Evolutionary conservation across 2,113 vertebrate species (phyloP), one percentile per base, ranked within the genome.

Genomic region (Xerus inauris): DNA sequence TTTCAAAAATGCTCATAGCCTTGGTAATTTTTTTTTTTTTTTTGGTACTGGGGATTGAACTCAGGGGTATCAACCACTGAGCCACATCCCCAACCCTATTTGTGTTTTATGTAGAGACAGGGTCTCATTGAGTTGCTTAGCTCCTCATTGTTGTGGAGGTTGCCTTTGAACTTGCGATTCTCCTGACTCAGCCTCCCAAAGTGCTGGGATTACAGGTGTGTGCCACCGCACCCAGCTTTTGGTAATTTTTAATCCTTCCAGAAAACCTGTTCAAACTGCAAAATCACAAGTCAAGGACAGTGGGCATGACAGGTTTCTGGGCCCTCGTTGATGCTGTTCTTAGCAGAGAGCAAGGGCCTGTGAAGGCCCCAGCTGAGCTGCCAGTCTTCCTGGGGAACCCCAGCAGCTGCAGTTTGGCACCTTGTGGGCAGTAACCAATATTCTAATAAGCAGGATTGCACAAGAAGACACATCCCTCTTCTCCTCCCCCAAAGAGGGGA

Each of bases 21-120:
- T 97, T 59, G 38, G 32, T 92, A 57, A 94, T 57, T 76, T 32
- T 71, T n/a, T n/a, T n/a, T n/a, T n/a, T n/a, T n/a, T n/a, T n/a
- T n/a, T n/a, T n/a, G n/a, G n/a, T n/a, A n/a, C n/a, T n/a, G n/a
- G n/a, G n/a, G n/a, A n/a, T n/a, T n/a, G n/a, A n/a, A n/a, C n/a
- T n/a, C n/a, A n/a, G n/a, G n/a, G n/a, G n/a, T n/a, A n/a, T n/a
- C n/a, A n/a, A n/a, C n/a, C n/a, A n/a, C n/a, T n/a, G n/a, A n/a
- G n/a, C n/a, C n/a, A n/a, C n/a, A n/a, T n/a, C n/a, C n/a, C n/a
- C n/a, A n/a, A n/a, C n/a, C n/a, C n/a, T n/a, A n/a, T n/a, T n/a
- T n/a, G n/a, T n/a, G n/a, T n/a, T n/a, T n/a, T n/a, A n/a, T n/a
- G n/a, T n/a, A n/a, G n/a, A n/a, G n/a, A n/a, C n/a, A n/a, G n/a